Conservation (phyloP, 2,113 vertebrate species). For the Cricetomys ansorgei region DNA sequence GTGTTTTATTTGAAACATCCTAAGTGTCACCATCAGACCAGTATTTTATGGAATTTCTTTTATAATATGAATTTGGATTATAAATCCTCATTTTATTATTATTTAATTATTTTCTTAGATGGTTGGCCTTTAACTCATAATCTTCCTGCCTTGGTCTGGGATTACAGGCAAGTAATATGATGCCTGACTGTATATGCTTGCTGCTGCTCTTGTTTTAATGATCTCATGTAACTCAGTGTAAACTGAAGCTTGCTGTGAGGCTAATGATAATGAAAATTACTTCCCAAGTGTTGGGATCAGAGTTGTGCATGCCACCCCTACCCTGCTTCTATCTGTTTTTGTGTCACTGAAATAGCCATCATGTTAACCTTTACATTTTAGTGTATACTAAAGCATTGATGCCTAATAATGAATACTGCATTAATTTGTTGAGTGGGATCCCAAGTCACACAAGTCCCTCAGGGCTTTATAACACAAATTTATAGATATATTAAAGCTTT, state of each 20-base stretch:
- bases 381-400: background rate
- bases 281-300: background rate
- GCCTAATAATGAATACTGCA: background rate
- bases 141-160: background rate
- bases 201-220: background rate
- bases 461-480: background rate
- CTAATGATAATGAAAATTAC: background rate
- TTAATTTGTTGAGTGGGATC: background rate
- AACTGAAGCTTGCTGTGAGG: background rate
- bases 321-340: background rate
- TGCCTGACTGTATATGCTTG: background rate
- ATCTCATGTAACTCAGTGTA: background rate
- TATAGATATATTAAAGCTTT: background rate
- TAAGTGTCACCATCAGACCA: background rate
- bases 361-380: background rate
- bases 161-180: background rate
- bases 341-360: background rate
- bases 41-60: background rate
- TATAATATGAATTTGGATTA: background rate
- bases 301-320: no score
- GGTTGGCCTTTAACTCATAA: background rate
- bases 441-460: background rate
- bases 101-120: background rate
- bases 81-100: background rate
- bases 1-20: background rate